Base-by-base conservation (phyloP, 2,888 invertebrate genomes). In the Scelioninae gen. 1 region DNA sequence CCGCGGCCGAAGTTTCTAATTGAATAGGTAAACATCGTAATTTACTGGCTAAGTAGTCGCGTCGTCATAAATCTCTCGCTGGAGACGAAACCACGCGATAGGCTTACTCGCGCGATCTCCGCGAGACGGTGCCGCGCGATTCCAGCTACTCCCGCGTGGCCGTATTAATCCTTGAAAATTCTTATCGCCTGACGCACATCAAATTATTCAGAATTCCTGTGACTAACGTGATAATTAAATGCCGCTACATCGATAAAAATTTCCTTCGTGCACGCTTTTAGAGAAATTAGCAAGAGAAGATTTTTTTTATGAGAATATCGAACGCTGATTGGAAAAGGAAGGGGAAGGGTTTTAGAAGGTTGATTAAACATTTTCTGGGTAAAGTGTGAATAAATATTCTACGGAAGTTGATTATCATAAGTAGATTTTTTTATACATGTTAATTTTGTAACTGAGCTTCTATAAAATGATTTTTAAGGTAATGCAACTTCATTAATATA, bases 21-120 rank as follows among this genome's bases (percentile, higher is more conserved):
- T 92, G 91, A 92, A 91, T 91, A 86, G 90, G 91, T 92, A 92
- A 92, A 92, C 92, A 92, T 89, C 90, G 91, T 92, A 91, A 92
- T 87, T 92, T 90, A 91, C 84, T 80, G 87, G 89, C 86, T 90
- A 90, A 90, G 88, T 90, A 90, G 89, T 88, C 88, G 83, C 87
- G 89, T 89, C 89, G 83, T 75, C 85, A 85, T 90, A 89, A 90
- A 92, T 92, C 90, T 91, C 88, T 88, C 86, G 86, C 85, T 78
- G 86, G 55, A 85, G 86, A 89, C 87, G 86, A 85, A 84, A 85
- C 85, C 86, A 87, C 85, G 69, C 77, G 84, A 80, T 80, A 74
- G 63, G 55, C 29, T 62, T 32, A 55, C 16, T 40, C 31, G 56
- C 71, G 49, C 68, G 68, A 72, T 69, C 75, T 51, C 15, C 51